phyloP scores from a whole-genome alignment of 2,113 vertebrate species.

The Myiozetetes cayanensis region DNA sequence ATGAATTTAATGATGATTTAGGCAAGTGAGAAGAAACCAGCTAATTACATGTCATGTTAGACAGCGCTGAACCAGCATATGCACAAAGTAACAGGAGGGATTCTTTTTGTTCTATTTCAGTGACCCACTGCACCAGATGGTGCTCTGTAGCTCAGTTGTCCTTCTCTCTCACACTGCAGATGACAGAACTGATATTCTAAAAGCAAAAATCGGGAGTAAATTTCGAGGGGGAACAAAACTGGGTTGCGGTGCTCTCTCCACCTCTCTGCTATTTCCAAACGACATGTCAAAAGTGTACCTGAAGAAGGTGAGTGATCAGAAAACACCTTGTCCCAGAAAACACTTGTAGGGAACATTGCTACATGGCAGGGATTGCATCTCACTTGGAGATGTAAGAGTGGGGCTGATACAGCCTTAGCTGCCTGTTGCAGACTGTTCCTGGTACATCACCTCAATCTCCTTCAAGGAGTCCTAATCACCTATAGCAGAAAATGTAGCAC shows the following conservation, averaged over 20 bases:
- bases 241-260: neutral
- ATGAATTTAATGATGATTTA: neutral
- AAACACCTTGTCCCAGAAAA: neutral
- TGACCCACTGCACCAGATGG: neutral
- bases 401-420: neutral
- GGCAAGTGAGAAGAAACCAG: neutral
- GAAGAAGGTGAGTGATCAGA: neutral
- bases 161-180: neutral
- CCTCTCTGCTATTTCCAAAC: neutral
- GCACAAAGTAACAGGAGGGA: neutral
- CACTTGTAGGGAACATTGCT: neutral
- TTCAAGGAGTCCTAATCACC: neutral
- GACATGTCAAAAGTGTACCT: neutral
- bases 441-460: neutral
- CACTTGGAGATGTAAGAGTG: neutral
- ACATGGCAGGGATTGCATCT: neutral
- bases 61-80: neutral
- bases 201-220: neutral
- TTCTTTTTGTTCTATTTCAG: neutral
- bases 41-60: neutral
- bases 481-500: neutral
- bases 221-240: neutral
- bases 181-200: neutral
- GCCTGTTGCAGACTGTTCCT: fast-evolving
- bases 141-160: neutral